Evolutionary conservation across 2,113 vertebrate species (phyloP), one percentile per base, ranked within the genome.

Genomic region (Ancistrus triradiatus): DNA sequence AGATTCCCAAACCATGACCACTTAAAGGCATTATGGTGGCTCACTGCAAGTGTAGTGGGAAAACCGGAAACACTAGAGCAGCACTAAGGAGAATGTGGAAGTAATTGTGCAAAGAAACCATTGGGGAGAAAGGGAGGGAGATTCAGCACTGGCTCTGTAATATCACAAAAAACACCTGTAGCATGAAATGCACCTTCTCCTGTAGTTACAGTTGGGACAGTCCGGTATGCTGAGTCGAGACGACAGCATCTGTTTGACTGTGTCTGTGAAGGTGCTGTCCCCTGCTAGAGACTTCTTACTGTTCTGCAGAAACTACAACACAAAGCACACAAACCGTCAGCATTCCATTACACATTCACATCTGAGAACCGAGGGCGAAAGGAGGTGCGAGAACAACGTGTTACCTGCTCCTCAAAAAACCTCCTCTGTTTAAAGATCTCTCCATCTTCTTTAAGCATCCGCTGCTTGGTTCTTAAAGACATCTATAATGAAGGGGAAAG

Each of bases 181-280:
- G 22, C 2, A 2, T 9, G 21, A 6, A 47, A 47, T 90, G 88
- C 73, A 98, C 95, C 95, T 90, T 80, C 92, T 88, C 74, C 93
- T 84, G 71, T 98, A 98, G 87, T 92, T 96, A 83, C 96, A 98
- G 84, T 97, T 97, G 72, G 96, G 96, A 84, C 96, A 98, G 89
- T 98, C 96, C 33, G 94, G 91, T 80, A 96, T 90, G 75, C 86
- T 92, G 68, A 98, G 87, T 49, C 93, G 86, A 60, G 95, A 94
- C 1, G 96, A 98, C 40, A 98, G 82, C 89, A 95, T 89, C 63
- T 93, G 91, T 69, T 93, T 94, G 91, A 98, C 91, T 31, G 94
- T 93, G 68, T 98, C 94, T 43, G 93, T 93, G 80, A 98, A 95
- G 84, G 91, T 94, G 83, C 86, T 92, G 68, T 98, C 95, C 5